These are phyloP conservation scores for Telenomus remus DNA, from an alignment of 1,140 invertebrate species.

Conservation along the genomic window DNA sequence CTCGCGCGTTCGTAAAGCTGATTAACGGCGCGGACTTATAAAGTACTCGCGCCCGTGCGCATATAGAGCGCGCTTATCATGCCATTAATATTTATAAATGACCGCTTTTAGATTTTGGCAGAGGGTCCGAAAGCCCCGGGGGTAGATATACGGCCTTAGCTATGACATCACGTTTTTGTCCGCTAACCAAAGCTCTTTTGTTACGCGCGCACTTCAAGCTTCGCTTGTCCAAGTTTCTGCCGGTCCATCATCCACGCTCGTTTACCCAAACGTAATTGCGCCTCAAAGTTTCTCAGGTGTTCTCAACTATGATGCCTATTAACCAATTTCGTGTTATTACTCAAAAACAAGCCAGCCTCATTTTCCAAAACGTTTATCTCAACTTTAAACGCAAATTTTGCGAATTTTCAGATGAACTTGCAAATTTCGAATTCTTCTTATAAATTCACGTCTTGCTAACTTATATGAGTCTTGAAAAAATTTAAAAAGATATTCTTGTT, in stretches of 20 bases:
- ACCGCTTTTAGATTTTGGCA: constrained; percentile 51
- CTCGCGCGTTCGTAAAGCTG: constrained; percentile 17
- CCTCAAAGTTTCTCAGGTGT: no score
- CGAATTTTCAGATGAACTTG: no score
- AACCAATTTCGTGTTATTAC: no score
- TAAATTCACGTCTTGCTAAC: no score
- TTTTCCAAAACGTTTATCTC: no score
- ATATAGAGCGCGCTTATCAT: constrained; percentile 37
- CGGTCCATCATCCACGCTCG: background rate
- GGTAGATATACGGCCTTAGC: constrained; percentile 29
- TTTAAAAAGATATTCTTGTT: no score
- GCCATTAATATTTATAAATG: constrained; percentile 55
- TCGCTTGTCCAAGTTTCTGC: constrained; percentile 8
- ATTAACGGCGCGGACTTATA: constrained; percentile 3
- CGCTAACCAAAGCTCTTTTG: constrained; percentile 18
- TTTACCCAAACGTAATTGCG: constrained; percentile 1
- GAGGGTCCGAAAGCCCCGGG: constrained; percentile 16
- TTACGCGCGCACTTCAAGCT: constrained; percentile 22
- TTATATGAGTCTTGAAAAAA: no score
- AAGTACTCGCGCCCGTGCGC: background rate
- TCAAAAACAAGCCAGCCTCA: no score
- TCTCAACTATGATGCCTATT: no score
- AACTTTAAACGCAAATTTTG: no score
- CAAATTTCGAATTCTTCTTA: no score
- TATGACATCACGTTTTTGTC: constrained; percentile 41